Evolutionary conservation across 2,888 invertebrate genomes (phyloP), one percentile per base, ranked within the genome.

Genomic region (Hydroisotoma schaefferi): DNA sequence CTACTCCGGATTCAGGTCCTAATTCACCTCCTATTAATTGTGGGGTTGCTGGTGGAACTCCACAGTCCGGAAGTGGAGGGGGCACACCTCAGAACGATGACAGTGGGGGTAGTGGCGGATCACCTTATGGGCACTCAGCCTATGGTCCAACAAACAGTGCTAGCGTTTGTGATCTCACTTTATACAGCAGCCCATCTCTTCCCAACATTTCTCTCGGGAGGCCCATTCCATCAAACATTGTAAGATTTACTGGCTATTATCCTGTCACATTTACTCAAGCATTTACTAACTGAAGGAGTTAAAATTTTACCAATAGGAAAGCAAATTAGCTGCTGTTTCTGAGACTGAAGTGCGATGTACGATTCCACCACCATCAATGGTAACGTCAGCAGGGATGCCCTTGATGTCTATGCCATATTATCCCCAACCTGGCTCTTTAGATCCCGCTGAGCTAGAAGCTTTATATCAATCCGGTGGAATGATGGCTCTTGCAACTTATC

Each of bases 161-260:
- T 78, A 88, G 80, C 80, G 87, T 80, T 79, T 86, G 81, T 78
- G 84, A 88, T 78, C 78, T 88, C 74, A 77, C 78, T 60, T 83
- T 94, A 65, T 94, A 94, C 81, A 92, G 91, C 73, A 93, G 93
- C 74, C 94, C 94, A 59, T 94, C 94, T 74, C 87, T 95, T 88
- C 95, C 95, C 75, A 95, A 95, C 81, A 95, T 95, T 77, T 94
- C 94, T 65, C 82, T 95, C 74, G 94, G 92, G 38, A 83, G 90
- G 73, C 90, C 90, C 68, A 87, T 69, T 58, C 70, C 69, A 37
- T 60, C 65, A 71, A 63, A 69, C 68, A 25, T 70, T 67, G 57
- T 69, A 61, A 60, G 57, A n/a, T n/a, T n/a, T n/a, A n/a, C n/a
- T 15, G 6, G 18, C 8, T 6, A 43, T 15, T 6, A 43, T 18